Conservation (phyloP, 2,888 invertebrate species). For the Therioaphis trifolii region DNA sequence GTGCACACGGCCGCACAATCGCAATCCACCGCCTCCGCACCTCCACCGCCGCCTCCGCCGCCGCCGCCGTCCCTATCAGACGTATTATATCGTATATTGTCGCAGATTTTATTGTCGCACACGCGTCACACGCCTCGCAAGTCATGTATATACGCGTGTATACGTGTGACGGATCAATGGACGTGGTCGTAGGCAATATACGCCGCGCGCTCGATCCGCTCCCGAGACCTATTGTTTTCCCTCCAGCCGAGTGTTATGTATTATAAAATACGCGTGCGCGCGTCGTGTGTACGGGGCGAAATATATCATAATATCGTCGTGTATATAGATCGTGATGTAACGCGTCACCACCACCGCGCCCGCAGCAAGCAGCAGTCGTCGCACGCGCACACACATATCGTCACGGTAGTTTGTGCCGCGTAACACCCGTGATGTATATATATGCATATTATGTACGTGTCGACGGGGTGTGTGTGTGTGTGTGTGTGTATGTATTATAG, state of each 20-base stretch:
- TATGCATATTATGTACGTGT: too few relatives aligned
- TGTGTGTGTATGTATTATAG: too few relatives aligned
- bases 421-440: too few relatives aligned
- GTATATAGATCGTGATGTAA: too few relatives aligned
- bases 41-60: neutral
- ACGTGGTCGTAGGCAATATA: neutral
- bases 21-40: conserved; percentile 2
- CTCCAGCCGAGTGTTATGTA: neutral
- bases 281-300: neutral
- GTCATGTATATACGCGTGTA: neutral
- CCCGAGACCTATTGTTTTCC: conserved; percentile 33
- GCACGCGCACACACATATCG: too few relatives aligned
- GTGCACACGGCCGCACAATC: conserved; percentile 54
- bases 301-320: neutral
- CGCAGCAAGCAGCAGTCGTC: too few relatives aligned
- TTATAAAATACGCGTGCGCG: too few relatives aligned
- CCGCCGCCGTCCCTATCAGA: neutral
- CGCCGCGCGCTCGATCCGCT: neutral
- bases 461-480: too few relatives aligned
- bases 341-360: too few relatives aligned
- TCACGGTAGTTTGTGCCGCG: too few relatives aligned
- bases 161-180: conserved; percentile 53
- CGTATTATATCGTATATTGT: conserved; percentile 26
- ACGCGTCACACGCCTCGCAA: conserved; percentile 40
- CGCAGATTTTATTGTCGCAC: conserved; percentile 53